Base-by-base conservation (phyloP, 37 sponge, comb jelly and placozoan genomes). In the Ephydatia muelleri region DNA sequence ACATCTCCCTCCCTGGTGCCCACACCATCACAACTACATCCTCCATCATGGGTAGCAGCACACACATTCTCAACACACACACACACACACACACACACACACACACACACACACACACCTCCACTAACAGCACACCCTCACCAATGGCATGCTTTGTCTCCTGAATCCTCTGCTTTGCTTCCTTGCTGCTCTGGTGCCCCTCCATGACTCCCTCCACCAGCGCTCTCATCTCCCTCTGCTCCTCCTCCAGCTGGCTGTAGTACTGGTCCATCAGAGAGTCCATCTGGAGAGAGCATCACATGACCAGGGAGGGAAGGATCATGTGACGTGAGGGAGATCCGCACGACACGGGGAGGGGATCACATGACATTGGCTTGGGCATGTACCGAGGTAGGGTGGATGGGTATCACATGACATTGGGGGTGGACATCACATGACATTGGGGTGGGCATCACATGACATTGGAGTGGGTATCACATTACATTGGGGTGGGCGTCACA, bases 81-180 rank as follows among this genome's bases (percentile, higher is more conserved):
- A n/a, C n/a, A n/a, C n/a, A n/a, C n/a, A n/a, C n/a, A n/a, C n/a
- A n/a, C n/a, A n/a, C n/a, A n/a, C n/a, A n/a, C n/a, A n/a, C n/a
- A n/a, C n/a, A n/a, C n/a, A n/a, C n/a, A n/a, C n/a, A n/a, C n/a
- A n/a, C n/a, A n/a, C n/a, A n/a, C n/a, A n/a, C n/a, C n/a, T n/a
- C n/a, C n/a, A n/a, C n/a, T n/a, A n/a, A n/a, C n/a, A n/a, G 57
- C 57, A 57, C 29, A 27, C 25, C 57, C 82, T 81, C 29, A 91
- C 96, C 97, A 67, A 98, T 92, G n/a, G 85, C 88, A 67, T 87
- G 84, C 73, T 98, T 98, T 85, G 93, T 94, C 69, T 85, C 72
- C 49, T 90, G 91, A 22, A 98, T 84, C 43, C 92, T 96, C 33
- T 70, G 68, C 49, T 86, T 77, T 1, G 99, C 93, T 35, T 92